phyloP scores from a whole-genome alignment of 1,140 invertebrate genomes.

The Pseudomyrmex cubaensis region DNA sequence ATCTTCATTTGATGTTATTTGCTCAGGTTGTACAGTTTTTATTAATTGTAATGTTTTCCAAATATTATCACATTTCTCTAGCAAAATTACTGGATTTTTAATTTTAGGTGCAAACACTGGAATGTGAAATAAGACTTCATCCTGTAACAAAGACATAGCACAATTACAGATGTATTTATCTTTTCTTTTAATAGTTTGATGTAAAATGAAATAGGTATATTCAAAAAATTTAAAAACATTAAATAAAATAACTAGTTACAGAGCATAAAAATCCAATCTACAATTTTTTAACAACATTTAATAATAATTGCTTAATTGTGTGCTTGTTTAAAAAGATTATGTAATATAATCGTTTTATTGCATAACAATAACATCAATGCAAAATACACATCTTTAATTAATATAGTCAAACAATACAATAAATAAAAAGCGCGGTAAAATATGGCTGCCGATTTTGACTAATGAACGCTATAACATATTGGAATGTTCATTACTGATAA shows the following conservation, averaged over 20 bases:
- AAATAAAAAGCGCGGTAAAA: not conserved
- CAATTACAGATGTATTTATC: not conserved
- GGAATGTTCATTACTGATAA: no score
- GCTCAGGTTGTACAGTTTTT: constrained; percentile 70
- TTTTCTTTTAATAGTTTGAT: not conserved
- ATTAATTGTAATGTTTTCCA: constrained; percentile 82
- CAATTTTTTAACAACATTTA: not conserved
- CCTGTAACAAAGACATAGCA: constrained; percentile 52
- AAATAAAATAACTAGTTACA: no score
- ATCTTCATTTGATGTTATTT: constrained; percentile 8
- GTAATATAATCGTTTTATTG: no score
- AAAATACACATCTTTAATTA: no score
- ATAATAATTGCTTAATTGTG: not conserved
- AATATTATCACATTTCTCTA: constrained; percentile 82
- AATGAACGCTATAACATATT: no score
- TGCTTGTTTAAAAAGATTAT: not conserved
- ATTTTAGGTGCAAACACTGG: constrained; percentile 67
- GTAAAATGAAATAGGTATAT: not conserved
- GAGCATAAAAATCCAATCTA: not conserved
- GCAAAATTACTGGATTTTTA: constrained; percentile 70
- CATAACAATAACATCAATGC: no score
- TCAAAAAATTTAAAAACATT: not conserved
- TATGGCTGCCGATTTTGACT: not conserved
- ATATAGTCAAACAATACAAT: not conserved
- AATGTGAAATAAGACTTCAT: not conserved